These are phyloP conservation scores for Cricetomys ansorgei DNA, from an alignment of 2,113 vertebrate genomes.

Conservation along the genomic window DNA sequence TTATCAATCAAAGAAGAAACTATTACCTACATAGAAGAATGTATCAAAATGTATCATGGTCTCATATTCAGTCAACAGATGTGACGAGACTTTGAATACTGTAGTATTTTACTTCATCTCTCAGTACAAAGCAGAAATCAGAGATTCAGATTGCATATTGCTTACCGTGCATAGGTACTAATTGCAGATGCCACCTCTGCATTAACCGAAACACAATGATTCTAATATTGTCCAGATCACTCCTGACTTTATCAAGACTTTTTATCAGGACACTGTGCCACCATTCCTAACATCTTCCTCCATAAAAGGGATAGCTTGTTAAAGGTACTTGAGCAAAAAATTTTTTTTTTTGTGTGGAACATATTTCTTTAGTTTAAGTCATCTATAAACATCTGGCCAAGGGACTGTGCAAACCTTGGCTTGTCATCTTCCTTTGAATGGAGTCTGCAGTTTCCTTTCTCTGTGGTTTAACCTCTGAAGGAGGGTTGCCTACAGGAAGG, in stretches of 20 bases:
- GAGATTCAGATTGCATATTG: background rate
- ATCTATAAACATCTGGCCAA: background rate
- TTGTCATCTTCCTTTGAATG: background rate
- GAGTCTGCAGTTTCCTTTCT: slow-evolving; percentile 7
- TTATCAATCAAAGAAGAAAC: background rate
- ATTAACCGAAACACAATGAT: background rate
- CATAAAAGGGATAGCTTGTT: background rate
- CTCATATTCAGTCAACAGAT: background rate
- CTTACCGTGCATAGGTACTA: slow-evolving; percentile 2
- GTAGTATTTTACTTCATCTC: background rate
- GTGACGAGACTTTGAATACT: background rate
- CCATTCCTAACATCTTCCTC: background rate
- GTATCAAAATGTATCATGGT: background rate
- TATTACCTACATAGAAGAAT: background rate
- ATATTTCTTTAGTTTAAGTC: slow-evolving; percentile 4
- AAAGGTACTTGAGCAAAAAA: background rate
- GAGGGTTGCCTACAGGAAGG: background rate
- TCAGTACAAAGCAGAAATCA: slow-evolving; percentile 6
- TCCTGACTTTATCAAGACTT: background rate
- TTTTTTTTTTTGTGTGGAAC: background rate
- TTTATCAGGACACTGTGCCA: background rate
- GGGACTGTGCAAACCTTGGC: background rate
- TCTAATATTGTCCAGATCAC: background rate
- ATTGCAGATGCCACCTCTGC: background rate
- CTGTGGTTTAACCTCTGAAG: background rate